Evolutionary conservation across 92 coral and sea anemone genomes (phyloP), one percentile per base, ranked within the genome.

Genomic region (Epizoanthus ramosus): DNA sequence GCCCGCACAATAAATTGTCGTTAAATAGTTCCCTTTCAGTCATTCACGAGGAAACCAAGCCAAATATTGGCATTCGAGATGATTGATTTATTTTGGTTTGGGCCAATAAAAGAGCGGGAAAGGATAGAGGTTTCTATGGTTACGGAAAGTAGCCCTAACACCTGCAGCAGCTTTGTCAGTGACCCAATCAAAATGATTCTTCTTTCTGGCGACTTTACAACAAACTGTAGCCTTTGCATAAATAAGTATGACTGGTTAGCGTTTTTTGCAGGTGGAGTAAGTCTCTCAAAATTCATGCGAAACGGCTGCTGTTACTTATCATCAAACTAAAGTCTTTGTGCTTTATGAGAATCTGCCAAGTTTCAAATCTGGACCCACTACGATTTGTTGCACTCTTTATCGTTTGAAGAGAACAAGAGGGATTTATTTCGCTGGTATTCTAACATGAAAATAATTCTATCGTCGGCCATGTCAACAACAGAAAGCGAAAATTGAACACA

Each of bases 151-250:
- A 60, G 74, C 86, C 71, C 74, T 53, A 89, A 84, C 98, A 93
- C 98, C 98, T 93, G 98, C 82, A 86, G 80, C 59, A 72, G 74
- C 90, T 41, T 65, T 68, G 21, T 73, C 59, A 71, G 74, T 69
- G 52, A 81, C 28, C 98, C 93, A 93, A 93, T 93, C 95, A 91
- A 89, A 82, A 63, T 22, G 73, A 81, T 60, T 80, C n/a, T 77
- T 77, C 68, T 43, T 77, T 77, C 17, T 24, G 25, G 59, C 58
- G 39, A 14, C n/a, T 77, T 77, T 41, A 77, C 71, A 77, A 77
- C 70, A 77, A 61, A 77, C 69, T 17, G 41, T 37, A 56, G 47
- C 54, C 35, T 19, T 16, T 77, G 82, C 24, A 77, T 77, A 41
- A 37, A 24, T 77, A 77, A 77, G 70, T 77, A 77, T 19, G 71